Conservation (phyloP, 1,140 invertebrate genomes). For the Delia radicum region DNA sequence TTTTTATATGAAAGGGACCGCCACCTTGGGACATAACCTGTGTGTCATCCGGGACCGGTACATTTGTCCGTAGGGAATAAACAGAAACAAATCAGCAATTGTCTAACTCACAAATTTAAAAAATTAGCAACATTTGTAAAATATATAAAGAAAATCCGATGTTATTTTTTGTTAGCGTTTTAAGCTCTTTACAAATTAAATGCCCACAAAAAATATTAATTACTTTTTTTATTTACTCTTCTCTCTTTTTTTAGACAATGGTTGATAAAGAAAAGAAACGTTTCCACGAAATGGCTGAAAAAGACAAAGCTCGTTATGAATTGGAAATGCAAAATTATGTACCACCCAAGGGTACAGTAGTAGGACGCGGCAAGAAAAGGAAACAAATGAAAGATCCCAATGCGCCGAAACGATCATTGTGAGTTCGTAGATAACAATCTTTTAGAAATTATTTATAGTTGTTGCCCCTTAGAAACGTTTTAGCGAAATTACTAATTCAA, state of each 20-base stretch:
- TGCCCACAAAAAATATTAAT: not conserved
- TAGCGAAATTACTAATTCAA: not conserved
- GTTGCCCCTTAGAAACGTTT: not conserved
- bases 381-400: constrained; percentile 96
- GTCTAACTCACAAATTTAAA: too few species aligned
- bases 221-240: not conserved
- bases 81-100: too few species aligned
- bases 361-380: constrained; percentile 82
- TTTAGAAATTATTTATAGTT: constrained; percentile 23
- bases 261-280: constrained; percentile 97
- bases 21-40: too few species aligned
- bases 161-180: not conserved
- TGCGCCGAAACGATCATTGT: constrained; percentile 97
- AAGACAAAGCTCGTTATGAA: constrained; percentile 95
- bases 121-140: too few species aligned
- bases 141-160: not conserved
- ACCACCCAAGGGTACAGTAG: constrained; percentile 83
- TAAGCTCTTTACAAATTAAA: too few species aligned
- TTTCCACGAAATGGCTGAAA: constrained; percentile 98
- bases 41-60: too few species aligned
- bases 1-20: too few species aligned
- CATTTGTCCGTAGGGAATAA: too few species aligned
- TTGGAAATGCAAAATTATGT: constrained; percentile 95
- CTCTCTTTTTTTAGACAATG: constrained; percentile 85
- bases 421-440: constrained; percentile 63